A percentile compares a stretch with the other conserved stretches of the same genome.
phyloP scores from a whole-genome alignment of 2,113 vertebrate genomes.

The Trogon melanurus region DNA sequence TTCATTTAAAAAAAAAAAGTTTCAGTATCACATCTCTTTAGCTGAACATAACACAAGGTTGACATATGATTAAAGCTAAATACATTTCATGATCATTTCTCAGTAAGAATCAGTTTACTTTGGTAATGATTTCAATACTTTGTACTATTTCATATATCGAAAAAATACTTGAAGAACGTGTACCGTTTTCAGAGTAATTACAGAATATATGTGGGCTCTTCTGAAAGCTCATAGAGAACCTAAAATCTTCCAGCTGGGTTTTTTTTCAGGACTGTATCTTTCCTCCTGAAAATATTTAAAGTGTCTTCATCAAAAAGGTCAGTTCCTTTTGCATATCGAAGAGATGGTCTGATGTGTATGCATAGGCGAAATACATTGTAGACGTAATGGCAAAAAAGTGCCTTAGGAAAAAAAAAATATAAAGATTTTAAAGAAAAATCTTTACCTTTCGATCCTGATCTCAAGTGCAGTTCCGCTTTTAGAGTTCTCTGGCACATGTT shows the following conservation, averaged over 20 bases:
- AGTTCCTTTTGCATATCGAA: not conserved
- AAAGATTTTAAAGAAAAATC: not conserved
- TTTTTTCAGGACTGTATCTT: not conserved
- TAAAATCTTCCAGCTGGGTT: not conserved
- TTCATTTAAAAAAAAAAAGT: not conserved
- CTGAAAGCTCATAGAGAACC: not conserved
- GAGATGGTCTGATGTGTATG: not conserved
- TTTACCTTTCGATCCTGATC: slow-evolving; percentile 91
- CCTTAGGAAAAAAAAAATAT: not conserved
- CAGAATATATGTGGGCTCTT: not conserved
- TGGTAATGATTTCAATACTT: not conserved
- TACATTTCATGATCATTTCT: not conserved
- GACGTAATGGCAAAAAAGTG: not conserved
- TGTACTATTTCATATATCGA: not conserved
- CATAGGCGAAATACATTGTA: not conserved
- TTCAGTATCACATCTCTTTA: too few relatives aligned
- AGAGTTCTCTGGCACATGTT: slow-evolving; percentile 94
- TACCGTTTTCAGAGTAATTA: not conserved
- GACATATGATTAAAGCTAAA: not conserved
- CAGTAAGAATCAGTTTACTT: not conserved
- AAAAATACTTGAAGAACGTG: not conserved
- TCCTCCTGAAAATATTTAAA: not conserved
- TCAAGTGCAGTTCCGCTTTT: slow-evolving; percentile 96
- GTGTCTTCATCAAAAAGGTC: not conserved
- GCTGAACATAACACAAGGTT: too few relatives aligned